Evolutionary conservation across 2,888 invertebrate genomes (phyloP).

Genomic region (Tachina fera): DNA sequence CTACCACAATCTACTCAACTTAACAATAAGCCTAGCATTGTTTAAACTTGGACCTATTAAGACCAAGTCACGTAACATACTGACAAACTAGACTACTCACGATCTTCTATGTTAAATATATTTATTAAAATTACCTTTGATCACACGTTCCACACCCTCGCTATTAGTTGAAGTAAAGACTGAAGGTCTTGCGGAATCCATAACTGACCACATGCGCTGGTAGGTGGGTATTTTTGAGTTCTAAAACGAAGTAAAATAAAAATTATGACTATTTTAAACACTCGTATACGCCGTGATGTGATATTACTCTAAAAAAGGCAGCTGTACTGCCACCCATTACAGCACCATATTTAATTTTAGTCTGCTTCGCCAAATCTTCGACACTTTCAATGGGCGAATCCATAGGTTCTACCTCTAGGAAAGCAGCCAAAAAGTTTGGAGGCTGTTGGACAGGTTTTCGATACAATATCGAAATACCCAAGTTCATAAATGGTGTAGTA

Average conservation of each 20-base stretch:
- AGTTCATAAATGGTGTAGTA: conserved; percentile 99
- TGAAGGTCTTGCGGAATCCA: conserved; percentile 93
- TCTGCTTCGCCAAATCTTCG: conserved; percentile 97
- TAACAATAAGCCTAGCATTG: too few species aligned
- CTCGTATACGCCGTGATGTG: too few species aligned
- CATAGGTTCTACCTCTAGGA: conserved; percentile 95
- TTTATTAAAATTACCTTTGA: conserved; percentile 87
- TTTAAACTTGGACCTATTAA: too few species aligned
- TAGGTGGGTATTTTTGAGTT: conserved; percentile 97
- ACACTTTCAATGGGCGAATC: conserved; percentile 97
- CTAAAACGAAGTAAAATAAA: conserved; percentile 82
- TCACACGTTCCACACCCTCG: conserved; percentile 95
- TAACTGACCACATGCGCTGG: conserved; percentile 97
- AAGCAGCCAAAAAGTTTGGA: conserved; percentile 96
- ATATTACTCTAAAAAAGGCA: conserved; percentile 93
- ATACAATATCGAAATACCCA: conserved; percentile 97
- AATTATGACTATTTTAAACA: too few species aligned
- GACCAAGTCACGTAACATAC: too few species aligned
- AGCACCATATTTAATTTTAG: conserved; percentile 98
- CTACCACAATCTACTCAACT: too few species aligned
- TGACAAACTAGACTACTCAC: too few species aligned
- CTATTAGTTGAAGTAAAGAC: conserved; percentile 93
- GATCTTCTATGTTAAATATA: too few species aligned
- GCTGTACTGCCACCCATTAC: conserved; percentile 96
- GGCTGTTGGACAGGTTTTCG: conserved; percentile 96